A percentile compares a stretch with the other conserved stretches of the same genome.
Conservation (phyloP, 64 coral and sea anemone species). For the Astreopora myriophthalma region DNA sequence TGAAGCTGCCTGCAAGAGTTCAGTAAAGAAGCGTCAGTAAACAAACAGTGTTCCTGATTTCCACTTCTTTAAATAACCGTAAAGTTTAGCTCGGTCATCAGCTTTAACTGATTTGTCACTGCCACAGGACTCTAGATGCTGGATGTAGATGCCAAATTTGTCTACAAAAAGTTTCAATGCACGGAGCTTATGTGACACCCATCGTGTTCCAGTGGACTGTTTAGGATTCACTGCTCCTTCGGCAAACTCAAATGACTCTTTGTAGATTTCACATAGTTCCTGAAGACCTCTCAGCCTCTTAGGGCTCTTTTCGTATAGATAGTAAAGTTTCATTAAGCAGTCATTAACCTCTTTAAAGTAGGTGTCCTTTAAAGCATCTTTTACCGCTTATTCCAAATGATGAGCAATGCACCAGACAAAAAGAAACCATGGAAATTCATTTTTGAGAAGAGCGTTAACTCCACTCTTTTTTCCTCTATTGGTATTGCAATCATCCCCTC, state of each 20-base stretch:
- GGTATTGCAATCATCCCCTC: constrained; percentile 64
- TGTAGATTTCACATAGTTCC: constrained; percentile 36
- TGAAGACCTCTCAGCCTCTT: constrained; percentile 49
- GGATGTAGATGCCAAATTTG: constrained; percentile 30
- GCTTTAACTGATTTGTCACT: constrained; percentile 53
- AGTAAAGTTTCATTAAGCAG: constrained; percentile 22
- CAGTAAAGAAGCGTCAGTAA: not conserved
- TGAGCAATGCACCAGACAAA: constrained; percentile 64
- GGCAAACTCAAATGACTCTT: constrained; percentile 31
- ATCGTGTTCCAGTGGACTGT: constrained; percentile 37
- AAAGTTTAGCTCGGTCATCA: constrained; percentile 39
- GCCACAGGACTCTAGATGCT: constrained; percentile 22
- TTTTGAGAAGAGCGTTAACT: constrained; percentile 16
- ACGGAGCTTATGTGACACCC: constrained; percentile 52
- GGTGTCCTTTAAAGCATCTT: constrained; percentile 31
- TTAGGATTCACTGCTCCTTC: constrained; percentile 62
- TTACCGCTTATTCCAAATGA: constrained; percentile 24
- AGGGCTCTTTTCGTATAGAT: constrained; percentile 66
- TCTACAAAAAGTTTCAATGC: constrained; percentile 61
- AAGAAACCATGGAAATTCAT: constrained; percentile 42
- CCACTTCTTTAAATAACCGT: constrained; percentile 54
- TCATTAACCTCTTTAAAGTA: constrained; percentile 70
- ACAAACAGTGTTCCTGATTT: constrained; percentile 30
- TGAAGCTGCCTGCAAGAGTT: not conserved
- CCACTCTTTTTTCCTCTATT: constrained; percentile 45